A percentile compares a stretch with the other conserved stretches of the same genome.
These are phyloP conservation scores for Epinephelus awoara DNA, from an alignment of 2,797 vertebrate genomes.

Conservation along the genomic window DNA sequence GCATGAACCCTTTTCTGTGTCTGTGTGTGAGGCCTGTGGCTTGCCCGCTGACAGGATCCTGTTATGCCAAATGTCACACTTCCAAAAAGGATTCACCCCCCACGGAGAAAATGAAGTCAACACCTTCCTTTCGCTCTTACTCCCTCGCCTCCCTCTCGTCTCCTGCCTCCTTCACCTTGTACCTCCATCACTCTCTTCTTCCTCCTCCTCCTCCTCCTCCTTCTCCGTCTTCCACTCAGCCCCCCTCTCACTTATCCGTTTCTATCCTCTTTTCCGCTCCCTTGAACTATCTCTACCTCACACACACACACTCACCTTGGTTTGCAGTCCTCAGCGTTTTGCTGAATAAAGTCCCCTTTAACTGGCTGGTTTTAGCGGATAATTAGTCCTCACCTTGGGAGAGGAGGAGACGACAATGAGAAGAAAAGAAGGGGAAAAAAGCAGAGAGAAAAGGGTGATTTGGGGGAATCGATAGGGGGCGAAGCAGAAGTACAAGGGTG, in stretches of 20 bases:
- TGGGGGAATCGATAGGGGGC: constrained; percentile 45
- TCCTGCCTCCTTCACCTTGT: constrained; percentile 59
- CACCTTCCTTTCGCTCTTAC: constrained; percentile 57
- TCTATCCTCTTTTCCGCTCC: constrained; percentile 79
- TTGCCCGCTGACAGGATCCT: constrained; percentile 76
- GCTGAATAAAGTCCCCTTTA: constrained; percentile 73
- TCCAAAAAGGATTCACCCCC: constrained; percentile 81
- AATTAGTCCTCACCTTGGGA: constrained; percentile 80
- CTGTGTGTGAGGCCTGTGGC: constrained; percentile 40
- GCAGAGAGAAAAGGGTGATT: constrained; percentile 31
- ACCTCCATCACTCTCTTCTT: constrained; percentile 58
- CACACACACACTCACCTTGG: constrained; percentile 56
- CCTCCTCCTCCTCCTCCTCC: constrained; percentile 5
- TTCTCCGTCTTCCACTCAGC: constrained; percentile 37
- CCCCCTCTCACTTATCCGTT: constrained; percentile 65
- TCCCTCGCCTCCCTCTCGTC: constrained; percentile 13
- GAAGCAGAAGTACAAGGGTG: constrained; percentile 1
- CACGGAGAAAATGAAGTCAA: constrained; percentile 75
- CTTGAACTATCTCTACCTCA: constrained; percentile 70
- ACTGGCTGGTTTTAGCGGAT: constrained; percentile 70
- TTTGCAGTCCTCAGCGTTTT: constrained; percentile 79
- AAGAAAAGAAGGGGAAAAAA: constrained; percentile 1
- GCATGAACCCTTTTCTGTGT: constrained; percentile 25
- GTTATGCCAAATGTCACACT: constrained; percentile 85
- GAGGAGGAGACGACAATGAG: constrained; percentile 48